Evolutionary conservation across 2,888 invertebrate genomes (phyloP), one percentile per base, ranked within the genome.

Genomic region (Calliphora vomitoria): DNA sequence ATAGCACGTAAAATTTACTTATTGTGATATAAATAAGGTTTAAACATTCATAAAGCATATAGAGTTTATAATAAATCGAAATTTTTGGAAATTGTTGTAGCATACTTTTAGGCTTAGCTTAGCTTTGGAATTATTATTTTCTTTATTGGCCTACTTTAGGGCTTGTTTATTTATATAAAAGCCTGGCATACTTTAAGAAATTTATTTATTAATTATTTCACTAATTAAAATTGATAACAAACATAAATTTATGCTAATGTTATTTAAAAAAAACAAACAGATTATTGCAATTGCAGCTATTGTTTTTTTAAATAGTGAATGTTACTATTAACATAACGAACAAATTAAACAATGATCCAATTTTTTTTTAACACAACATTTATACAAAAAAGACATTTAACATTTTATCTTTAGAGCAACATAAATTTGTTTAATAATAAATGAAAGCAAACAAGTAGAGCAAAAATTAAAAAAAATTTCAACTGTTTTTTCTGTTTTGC

Each of bases 401-500:
- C 35, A 35, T 69, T 60, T 80, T 80, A 71, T 80, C 80, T 80
- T 71, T 60, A n/a, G 71, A 69, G 4, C 62, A 62, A 72, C 71
- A 81, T 64, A 31, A 50, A 71, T 31, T 53, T 72, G 5, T 64
- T 50, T n/a, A 53, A 62, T 44, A 53, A 50, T 38, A 25, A 62
- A 71, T 80, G 50, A 62, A 53, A 15, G 50, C 25, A 50, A 60
- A 80, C 20, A 62, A 41, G 4, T 71, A 53, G 41, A 62, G 1
- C n/a, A 50, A n/a, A 50, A 50, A 60, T 8, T 4, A 25, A 10
- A 6, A 58, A 11, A 20, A 53, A 38, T 18, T 18, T 69, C 50
- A 60, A 69, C 50, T 60, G 41, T 58, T 68, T 35, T 13, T 25
- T n/a, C n/a, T 76, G 68, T 71, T 75, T 71, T 76, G 41, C 10